These are phyloP conservation scores for Echinops telfairi DNA, from an alignment of 2,113 vertebrate genomes.

Conservation along the genomic window DNA sequence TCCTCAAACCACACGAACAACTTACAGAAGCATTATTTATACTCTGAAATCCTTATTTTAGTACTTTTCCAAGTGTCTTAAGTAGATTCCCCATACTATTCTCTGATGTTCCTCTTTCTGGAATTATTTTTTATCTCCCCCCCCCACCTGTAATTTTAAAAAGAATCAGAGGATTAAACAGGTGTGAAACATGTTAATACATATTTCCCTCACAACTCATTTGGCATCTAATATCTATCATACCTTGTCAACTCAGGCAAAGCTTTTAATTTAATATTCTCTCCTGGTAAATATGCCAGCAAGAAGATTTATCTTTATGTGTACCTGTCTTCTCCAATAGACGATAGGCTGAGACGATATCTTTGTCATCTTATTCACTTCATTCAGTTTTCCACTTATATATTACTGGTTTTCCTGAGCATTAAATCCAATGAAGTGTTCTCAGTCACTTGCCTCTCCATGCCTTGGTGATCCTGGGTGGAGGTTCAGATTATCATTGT, in stretches of 20 bases:
- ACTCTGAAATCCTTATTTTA: background rate
- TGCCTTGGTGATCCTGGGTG: background rate
- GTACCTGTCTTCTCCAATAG: background rate
- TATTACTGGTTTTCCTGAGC: background rate
- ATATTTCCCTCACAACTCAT: constrained; percentile 13
- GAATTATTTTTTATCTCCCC: background rate
- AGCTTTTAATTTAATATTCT: background rate
- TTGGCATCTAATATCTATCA: background rate
- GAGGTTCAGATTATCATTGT: background rate
- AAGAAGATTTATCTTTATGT: background rate
- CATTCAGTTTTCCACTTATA: background rate
- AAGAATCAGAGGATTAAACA: background rate
- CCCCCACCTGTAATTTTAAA: background rate
- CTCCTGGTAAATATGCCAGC: background rate
- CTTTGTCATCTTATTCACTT: background rate
- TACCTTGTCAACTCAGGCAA: background rate
- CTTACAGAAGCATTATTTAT: background rate
- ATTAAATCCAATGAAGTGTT: background rate
- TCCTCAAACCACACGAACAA: background rate
- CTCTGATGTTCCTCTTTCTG: background rate
- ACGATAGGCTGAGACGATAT: no score
- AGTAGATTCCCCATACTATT: background rate
- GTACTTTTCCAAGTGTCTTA: background rate
- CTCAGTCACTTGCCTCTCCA: background rate
- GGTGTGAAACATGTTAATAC: background rate